Base-by-base conservation (phyloP, 2,113 vertebrate genomes). In the Dunckerocampus dactyliophorus region DNA sequence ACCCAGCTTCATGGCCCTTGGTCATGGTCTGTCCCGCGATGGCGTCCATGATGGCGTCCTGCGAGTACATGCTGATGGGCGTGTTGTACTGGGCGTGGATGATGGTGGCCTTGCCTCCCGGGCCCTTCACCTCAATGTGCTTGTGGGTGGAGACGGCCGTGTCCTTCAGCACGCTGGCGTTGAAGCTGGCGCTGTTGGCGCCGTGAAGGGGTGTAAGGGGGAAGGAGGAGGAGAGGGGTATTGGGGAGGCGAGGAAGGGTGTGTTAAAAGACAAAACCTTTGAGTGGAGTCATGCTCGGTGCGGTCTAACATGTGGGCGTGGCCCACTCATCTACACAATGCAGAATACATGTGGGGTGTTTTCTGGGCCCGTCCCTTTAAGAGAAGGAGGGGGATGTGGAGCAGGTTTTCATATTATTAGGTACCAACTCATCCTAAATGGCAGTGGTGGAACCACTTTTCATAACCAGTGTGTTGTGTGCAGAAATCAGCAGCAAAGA, bases 71-170 rank as follows among this genome's bases (percentile, higher is more conserved):
- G 92, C 95, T 96, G 90, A 99, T 98, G 62, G 96, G 97, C 19
- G 97, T 98, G 93, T 99, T 99, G 93, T 99, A 99, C 89, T 99
- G 97, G 24, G 97, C 96, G 1, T 98, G 97, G 91, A 98, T 97
- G 80, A 99, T 98, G 71, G 95, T 98, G 77, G 96, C 95, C 85
- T 97, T 97, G 60, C 97, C 97, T 0, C 95, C 95, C 0, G 95
- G 94, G 63, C 94, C 97, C 64, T 92, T 97, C 88, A 99, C 94
- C 84, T 98, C 97, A 4, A 98, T 97, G 87, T 95, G 95, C 85
- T 95, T 94, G 83, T 95, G 93, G 75, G 94, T 93, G 70, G 94
- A 93, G 67, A 95, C 85, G 75, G 92, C 91, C 1, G 92, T 87
- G 85, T 98, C 94, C 87, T 91, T 96, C 89, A 98, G 87, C 69